Evolutionary conservation across 2,888 invertebrate genomes (phyloP).

Genomic region (Lycocerus yunnanus): DNA sequence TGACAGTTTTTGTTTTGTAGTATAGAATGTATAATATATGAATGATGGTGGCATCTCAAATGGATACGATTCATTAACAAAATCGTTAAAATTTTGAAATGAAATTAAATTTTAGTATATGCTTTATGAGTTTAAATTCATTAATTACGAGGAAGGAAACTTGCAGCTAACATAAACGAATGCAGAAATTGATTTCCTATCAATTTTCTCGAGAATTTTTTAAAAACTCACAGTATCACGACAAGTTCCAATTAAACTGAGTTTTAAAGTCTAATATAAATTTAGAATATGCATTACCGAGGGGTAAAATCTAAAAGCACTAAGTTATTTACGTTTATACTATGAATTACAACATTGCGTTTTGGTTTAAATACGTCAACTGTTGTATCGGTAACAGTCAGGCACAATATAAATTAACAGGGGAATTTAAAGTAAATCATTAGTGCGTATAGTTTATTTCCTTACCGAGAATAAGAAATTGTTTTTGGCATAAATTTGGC

Average conservation of each 20-base stretch:
- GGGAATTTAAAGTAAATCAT: slow-evolving; percentile 34
- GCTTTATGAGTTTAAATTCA: neutral
- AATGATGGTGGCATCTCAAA: slow-evolving; percentile 18
- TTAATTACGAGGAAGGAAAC: neutral
- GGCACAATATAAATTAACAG: slow-evolving; percentile 37
- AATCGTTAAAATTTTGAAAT: slow-evolving; percentile 7
- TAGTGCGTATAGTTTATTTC: slow-evolving; percentile 32
- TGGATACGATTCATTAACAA: slow-evolving; percentile 22
- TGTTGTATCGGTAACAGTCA: slow-evolving; percentile 38
- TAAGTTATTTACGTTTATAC: slow-evolving; percentile 35
- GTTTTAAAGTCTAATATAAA: slow-evolving; percentile 21
- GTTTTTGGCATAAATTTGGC: slow-evolving; percentile 31
- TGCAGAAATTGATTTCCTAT: slow-evolving; percentile 3
- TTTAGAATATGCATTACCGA: slow-evolving; percentile 10
- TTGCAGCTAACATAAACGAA: neutral
- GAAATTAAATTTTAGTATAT: neutral
- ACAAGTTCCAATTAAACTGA: slow-evolving; percentile 19
- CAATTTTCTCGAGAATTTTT: slow-evolving; percentile 4
- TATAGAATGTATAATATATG: slow-evolving; percentile 27
- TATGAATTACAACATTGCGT: slow-evolving; percentile 36
- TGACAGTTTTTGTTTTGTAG: slow-evolving; percentile 28
- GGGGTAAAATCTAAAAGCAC: slow-evolving; percentile 33
- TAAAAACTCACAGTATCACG: slow-evolving; percentile 11
- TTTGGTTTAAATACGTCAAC: slow-evolving; percentile 33
- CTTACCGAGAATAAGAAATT: slow-evolving; percentile 20